Conservation (phyloP, 2,113 vertebrate genomes). For the Puma concolor region DNA sequence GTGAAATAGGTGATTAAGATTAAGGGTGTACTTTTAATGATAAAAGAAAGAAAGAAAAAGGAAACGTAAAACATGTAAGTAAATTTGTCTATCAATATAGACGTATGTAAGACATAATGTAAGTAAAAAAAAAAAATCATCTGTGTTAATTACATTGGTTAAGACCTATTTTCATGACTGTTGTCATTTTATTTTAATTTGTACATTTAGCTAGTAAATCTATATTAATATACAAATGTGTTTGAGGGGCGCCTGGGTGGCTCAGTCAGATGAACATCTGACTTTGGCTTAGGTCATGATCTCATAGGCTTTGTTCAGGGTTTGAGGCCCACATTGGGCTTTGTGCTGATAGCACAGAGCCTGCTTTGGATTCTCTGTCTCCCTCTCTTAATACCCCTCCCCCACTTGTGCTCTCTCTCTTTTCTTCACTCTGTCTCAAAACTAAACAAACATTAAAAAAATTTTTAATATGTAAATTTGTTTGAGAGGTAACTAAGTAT, state of each 20-base stretch:
- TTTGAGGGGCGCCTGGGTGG: not conserved
- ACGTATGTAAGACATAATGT: not conserved
- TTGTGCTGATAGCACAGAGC: no score
- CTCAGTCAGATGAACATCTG: no score
- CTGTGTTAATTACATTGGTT: not conserved
- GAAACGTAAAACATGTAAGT: not conserved
- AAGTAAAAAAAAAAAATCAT: not conserved
- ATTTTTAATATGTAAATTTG: not conserved
- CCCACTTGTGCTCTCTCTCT: no score
- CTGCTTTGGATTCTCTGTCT: no score
- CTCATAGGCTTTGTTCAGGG: no score
- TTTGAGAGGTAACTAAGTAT: not conserved
- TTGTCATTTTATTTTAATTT: constrained; percentile 11
- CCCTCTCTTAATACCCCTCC: no score
- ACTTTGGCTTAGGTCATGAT: no score
- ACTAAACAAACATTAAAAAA: no score
- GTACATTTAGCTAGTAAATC: not conserved
- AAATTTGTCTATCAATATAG: not conserved
- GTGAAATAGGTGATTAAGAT: not conserved
- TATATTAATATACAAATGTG: not conserved
- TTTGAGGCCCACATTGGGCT: no score
- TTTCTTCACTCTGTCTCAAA: no score
- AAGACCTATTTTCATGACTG: not conserved
- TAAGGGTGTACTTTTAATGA: not conserved
- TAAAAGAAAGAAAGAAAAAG: not conserved